Evolutionary conservation across 1,140 invertebrate species (phyloP).

Genomic region (Muscidifurax raptorellus): DNA sequence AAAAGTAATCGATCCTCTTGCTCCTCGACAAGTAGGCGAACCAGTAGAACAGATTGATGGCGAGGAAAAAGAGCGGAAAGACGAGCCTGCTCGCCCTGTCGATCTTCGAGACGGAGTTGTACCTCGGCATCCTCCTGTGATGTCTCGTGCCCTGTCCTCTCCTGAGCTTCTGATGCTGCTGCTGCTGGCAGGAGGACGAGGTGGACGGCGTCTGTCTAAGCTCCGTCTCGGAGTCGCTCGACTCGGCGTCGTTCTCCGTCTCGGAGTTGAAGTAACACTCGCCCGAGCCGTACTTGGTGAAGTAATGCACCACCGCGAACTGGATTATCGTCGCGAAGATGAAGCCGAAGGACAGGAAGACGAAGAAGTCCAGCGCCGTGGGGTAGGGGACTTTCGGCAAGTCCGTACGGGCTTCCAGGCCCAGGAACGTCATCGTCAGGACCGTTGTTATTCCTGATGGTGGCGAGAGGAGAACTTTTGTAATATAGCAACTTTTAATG

Average conservation of each 20-base stretch:
- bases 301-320: slow-evolving; percentile 93
- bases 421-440: slow-evolving; percentile 92
- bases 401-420: slow-evolving; percentile 89
- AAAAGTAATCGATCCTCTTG: slow-evolving; percentile 74
- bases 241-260: slow-evolving; percentile 71
- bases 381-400: slow-evolving; percentile 91
- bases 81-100: slow-evolving; percentile 84
- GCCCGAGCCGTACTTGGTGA: slow-evolving; percentile 91
- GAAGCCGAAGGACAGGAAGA: slow-evolving; percentile 90
- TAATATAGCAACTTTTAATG: neutral
- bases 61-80: slow-evolving; percentile 85
- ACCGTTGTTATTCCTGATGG: slow-evolving; percentile 93
- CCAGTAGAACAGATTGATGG: slow-evolving; percentile 89
- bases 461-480: slow-evolving; percentile 26
- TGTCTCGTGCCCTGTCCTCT: slow-evolving; percentile 65
- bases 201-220: slow-evolving; percentile 57
- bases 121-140: slow-evolving; percentile 78
- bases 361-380: slow-evolving; percentile 91
- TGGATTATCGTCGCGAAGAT: slow-evolving; percentile 92
- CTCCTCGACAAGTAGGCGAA: slow-evolving; percentile 83
- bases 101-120: slow-evolving; percentile 88
- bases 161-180: slow-evolving; percentile 59
- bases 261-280: slow-evolving; percentile 87
- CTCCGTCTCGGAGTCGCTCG: slow-evolving; percentile 56
- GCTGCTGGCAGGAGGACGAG: slow-evolving; percentile 76